Evolutionary conservation across 2,113 vertebrate genomes (phyloP).

Genomic region (Geococcyx californianus): DNA sequence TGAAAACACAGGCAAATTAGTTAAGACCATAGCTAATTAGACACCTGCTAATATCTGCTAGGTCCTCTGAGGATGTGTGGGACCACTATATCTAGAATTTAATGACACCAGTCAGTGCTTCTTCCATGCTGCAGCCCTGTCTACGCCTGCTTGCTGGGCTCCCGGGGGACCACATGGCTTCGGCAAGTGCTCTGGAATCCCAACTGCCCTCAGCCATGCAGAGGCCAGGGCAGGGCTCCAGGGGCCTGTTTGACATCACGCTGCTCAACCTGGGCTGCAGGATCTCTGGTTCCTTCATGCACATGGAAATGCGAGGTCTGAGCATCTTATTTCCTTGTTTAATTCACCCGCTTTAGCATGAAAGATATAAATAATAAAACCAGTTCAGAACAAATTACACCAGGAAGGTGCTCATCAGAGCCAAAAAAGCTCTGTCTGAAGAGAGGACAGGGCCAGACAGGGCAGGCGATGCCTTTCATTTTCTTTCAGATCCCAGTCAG

Average conservation of each 20-base stretch:
- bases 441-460: not conserved
- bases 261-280: not conserved
- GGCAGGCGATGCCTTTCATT: not conserved
- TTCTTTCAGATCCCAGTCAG: not conserved
- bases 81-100: not conserved
- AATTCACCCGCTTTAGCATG: not conserved
- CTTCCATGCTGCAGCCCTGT: not conserved
- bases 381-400: not conserved
- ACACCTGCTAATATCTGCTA: not conserved
- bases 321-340: not conserved
- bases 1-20: not conserved
- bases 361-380: too few relatives aligned
- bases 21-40: not conserved
- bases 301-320: fast-evolving
- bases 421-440: not conserved
- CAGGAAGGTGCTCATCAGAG: not conserved
- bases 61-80: not conserved
- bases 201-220: fast-evolving
- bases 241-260: fast-evolving
- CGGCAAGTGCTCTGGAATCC: not conserved
- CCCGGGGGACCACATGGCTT: not conserved
- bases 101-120: not conserved
- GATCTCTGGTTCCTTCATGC: fast-evolving
- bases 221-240: not conserved
- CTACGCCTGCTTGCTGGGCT: not conserved